A percentile compares a stretch with the other conserved stretches of the same genome.
phyloP scores from a whole-genome alignment of 2,797 vertebrate species.

The Enteromius radiatus region DNA sequence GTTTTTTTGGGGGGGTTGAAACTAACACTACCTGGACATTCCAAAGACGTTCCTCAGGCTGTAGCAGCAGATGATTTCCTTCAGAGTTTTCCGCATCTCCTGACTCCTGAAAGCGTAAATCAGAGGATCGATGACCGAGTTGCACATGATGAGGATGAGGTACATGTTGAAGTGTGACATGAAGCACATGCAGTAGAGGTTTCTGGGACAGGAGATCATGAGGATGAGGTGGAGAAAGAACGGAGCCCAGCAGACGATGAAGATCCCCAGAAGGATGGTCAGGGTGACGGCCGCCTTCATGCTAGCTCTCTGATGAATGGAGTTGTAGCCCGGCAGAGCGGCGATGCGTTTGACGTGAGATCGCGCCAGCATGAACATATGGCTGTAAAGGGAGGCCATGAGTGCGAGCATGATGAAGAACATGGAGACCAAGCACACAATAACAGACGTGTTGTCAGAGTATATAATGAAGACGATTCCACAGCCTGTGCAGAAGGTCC shows the following conservation, averaged over 20 bases:
- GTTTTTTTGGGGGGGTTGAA: background rate
- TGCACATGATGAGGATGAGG: conserved; percentile 91
- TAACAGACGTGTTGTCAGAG: conserved; percentile 82
- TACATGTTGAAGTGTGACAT: conserved; percentile 92
- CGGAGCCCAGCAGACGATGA: conserved; percentile 89
- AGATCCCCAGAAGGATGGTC: conserved; percentile 87
- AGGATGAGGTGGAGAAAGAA: conserved; percentile 89
- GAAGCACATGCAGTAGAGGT: conserved; percentile 88
- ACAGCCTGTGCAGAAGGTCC: conserved; percentile 82
- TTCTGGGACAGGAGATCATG: conserved; percentile 88
- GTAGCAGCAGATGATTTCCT: conserved; percentile 86
- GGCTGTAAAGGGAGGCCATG: conserved; percentile 88
- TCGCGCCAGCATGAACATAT: conserved; percentile 88
- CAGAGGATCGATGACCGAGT: conserved; percentile 87
- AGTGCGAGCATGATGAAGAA: conserved; percentile 88
- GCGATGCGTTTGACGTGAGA: conserved; percentile 87
- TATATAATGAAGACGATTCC: conserved; percentile 87
- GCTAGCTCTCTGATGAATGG: conserved; percentile 81
- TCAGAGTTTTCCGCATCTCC: conserved; percentile 88
- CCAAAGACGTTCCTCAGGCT: conserved; percentile 73
- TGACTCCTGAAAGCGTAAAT: conserved; percentile 90
- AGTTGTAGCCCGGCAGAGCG: conserved; percentile 76
- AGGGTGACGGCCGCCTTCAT: conserved; percentile 89
- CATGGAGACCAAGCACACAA: conserved; percentile 86
- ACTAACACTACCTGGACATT: conserved; percentile 55